Evolutionary conservation across 2,888 invertebrate genomes (phyloP).

Genomic region (Hanleya hanleyi): DNA sequence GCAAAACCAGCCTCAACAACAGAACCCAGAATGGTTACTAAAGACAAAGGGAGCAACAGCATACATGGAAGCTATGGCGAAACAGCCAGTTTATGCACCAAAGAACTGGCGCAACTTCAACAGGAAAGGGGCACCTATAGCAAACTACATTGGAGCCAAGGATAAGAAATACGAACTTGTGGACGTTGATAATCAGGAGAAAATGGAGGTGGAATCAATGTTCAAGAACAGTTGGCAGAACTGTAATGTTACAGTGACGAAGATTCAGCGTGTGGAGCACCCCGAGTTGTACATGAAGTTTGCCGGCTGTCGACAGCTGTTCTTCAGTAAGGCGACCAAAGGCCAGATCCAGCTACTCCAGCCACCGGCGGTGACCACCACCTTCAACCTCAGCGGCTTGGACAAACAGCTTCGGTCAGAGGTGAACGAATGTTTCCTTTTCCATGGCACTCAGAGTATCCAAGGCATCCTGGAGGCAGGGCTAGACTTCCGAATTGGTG

Average conservation of each 20-base stretch:
- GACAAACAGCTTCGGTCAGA: slow-evolving; percentile 19
- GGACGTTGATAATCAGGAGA: background rate
- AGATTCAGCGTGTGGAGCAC: slow-evolving; percentile 54
- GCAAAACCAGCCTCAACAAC: background rate
- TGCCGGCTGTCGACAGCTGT: background rate
- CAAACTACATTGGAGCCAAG: background rate
- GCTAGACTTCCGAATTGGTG: slow-evolving; percentile 42
- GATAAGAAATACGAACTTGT: background rate
- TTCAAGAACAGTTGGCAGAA: background rate
- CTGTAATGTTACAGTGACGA: slow-evolving; percentile 33
- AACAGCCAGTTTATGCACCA: background rate
- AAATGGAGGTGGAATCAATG: background rate
- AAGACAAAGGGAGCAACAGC: background rate
- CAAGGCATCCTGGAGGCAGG: slow-evolving; percentile 45
- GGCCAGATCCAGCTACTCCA: background rate
- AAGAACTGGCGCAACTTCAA: background rate
- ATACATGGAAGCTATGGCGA: background rate
- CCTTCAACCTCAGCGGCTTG: background rate
- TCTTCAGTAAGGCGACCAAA: background rate
- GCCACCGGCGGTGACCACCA: background rate
- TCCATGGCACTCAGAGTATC: slow-evolving; percentile 54
- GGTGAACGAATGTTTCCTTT: slow-evolving; percentile 53
- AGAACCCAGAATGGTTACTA: background rate
- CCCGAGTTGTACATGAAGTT: slow-evolving; percentile 42
- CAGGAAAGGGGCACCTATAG: background rate